Percentiles rank a stretch among this genome's conserved stretches.
Conservation (phyloP, 2,888 invertebrate species). For the Pyrrhosoma nymphula region DNA sequence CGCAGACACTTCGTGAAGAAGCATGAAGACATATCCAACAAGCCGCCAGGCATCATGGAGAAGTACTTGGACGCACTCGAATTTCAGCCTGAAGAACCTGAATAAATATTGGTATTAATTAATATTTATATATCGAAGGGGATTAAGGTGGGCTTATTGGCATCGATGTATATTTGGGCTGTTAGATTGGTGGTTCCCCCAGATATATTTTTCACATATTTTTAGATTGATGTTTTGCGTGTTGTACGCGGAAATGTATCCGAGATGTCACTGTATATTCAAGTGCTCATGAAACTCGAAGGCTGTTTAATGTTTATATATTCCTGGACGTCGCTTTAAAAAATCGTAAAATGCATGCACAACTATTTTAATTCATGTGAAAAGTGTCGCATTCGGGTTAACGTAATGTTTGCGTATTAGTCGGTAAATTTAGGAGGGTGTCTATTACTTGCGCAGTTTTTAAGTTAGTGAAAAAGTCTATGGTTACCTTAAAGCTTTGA, state of each 20-base stretch:
- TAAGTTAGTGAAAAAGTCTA: neutral
- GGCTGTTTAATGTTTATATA: neutral
- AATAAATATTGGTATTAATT: neutral
- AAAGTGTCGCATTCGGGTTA: no score
- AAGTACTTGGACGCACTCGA: neutral
- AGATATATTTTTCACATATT: neutral
- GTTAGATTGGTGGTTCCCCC: neutral
- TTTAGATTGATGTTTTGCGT: constrained; percentile 12
- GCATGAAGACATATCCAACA: neutral
- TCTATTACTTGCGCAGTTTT: neutral
- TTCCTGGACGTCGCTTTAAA: neutral
- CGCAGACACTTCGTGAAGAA: neutral
- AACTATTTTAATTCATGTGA: neutral
- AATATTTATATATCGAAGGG: neutral
- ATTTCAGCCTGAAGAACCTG: neutral
- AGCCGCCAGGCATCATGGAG: neutral
- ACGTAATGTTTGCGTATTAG: no score
- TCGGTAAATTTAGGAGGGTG: neutral
- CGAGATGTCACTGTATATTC: neutral
- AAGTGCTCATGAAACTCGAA: neutral
- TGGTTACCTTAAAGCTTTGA: neutral
- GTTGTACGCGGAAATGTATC: neutral
- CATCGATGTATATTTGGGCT: neutral
- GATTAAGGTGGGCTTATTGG: neutral
- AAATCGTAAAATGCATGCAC: neutral